Evolutionary conservation across 2,797 vertebrate genomes (phyloP).

Genomic region (Myiotriccus ornatus): DNA sequence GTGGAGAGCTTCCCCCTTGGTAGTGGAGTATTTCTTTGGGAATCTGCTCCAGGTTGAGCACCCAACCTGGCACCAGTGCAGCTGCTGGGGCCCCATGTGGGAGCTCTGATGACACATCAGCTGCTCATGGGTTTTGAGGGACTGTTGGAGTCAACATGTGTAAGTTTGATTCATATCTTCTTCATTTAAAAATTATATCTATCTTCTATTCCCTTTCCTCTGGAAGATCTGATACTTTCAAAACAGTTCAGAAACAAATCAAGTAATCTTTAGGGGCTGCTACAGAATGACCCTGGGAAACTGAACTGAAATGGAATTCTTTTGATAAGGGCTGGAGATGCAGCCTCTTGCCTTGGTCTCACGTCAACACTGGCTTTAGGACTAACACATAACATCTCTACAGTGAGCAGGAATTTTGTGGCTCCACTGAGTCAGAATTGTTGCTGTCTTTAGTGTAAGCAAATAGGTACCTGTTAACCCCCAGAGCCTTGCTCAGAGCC

Average conservation of each 20-base stretch:
- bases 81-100: rapidly evolving
- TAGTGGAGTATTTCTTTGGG: rapidly evolving
- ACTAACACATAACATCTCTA: rapidly evolving
- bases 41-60: background rate
- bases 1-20: background rate
- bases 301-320: background rate
- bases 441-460: background rate
- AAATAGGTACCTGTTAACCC: background rate
- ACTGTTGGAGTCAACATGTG: rapidly evolving
- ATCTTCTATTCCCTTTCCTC: background rate
- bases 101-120: background rate
- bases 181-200: background rate
- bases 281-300: background rate
- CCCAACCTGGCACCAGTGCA: background rate
- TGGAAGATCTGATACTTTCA: background rate
- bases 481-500: too few species aligned
- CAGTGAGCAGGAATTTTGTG: background rate
- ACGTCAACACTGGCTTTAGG: background rate
- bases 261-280: background rate
- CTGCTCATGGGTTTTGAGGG: background rate
- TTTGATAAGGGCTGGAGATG: background rate
- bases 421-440: background rate
- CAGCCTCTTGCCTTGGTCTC: background rate
- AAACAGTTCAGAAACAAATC: background rate
- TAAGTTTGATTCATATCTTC: background rate